Evolutionary conservation across 1,140 invertebrate species (phyloP).

Genomic region (Leptoteleia sp.): DNA sequence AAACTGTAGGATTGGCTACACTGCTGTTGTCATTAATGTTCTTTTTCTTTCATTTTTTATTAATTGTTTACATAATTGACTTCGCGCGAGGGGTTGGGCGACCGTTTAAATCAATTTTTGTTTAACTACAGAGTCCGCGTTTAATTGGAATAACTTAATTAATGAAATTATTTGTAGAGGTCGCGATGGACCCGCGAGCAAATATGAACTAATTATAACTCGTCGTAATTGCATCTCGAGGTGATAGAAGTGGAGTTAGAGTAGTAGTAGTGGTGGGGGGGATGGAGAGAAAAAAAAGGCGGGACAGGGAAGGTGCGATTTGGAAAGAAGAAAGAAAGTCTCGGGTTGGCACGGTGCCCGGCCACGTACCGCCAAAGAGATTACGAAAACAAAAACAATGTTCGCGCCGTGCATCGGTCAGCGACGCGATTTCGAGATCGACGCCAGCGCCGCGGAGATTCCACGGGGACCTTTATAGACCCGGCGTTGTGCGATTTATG

Average conservation of each 20-base stretch:
- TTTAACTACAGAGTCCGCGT: too few relatives aligned
- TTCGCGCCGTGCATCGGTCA: slow-evolving; percentile 45
- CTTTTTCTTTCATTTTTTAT: too few relatives aligned
- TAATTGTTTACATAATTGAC: too few relatives aligned
- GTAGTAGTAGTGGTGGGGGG: too few relatives aligned
- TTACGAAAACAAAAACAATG: slow-evolving; percentile 59
- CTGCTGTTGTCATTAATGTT: too few relatives aligned
- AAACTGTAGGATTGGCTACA: too few relatives aligned
- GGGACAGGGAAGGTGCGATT: slow-evolving; percentile 26
- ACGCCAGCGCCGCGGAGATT: slow-evolving; percentile 13
- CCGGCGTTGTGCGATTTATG: slow-evolving; percentile 17
- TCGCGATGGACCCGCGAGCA: neutral
- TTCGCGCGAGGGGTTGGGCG: too few relatives aligned
- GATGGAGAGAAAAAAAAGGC: slow-evolving; percentile 1
- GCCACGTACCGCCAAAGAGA: slow-evolving; percentile 34
- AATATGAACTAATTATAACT: slow-evolving; percentile 34
- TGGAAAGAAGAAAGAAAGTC: slow-evolving; percentile 18
- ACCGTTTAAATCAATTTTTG: too few relatives aligned
- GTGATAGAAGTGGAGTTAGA: too few relatives aligned
- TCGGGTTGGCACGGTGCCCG: slow-evolving; percentile 16
- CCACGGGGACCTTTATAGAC: slow-evolving; percentile 26
- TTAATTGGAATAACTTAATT: neutral
- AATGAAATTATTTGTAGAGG: slow-evolving; percentile 3
- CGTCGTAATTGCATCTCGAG: slow-evolving; percentile 7
- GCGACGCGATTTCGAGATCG: slow-evolving; percentile 48